Evolutionary conservation across 2,888 invertebrate species (phyloP), one percentile per base, ranked within the genome.

Genomic region (Philopedon plagiatum): DNA sequence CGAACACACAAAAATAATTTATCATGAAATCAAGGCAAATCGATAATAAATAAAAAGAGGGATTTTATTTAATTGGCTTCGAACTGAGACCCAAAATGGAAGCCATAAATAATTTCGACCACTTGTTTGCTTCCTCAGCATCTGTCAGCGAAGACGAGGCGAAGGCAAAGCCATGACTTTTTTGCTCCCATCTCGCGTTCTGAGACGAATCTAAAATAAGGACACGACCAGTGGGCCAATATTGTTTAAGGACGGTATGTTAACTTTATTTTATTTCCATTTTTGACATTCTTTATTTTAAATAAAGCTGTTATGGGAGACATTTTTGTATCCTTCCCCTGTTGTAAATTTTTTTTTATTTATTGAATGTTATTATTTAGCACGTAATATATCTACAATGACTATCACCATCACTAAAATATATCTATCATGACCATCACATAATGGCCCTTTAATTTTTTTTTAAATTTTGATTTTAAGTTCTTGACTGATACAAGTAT

Each of bases 81-180:
- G 72, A 72, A 60, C 66, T 79, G 80, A 77, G 77, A 78, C 78
- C 78, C 80, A 79, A 80, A 82, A 80, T 81, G 78, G 79, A 79
- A 78, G 80, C 78, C 81, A 83, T 84, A 84, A 84, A 84, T 84
- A 84, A 83, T 83, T 76, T 81, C 83, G 81, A 83, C 84, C 83
- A 84, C 84, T 84, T 84, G 84, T 84, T 84, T 82, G 83, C 83
- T 83, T 82, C 81, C 79, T 80, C 80, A 77, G 80, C 79, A 79
- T 80, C 80, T 81, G 82, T 82, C 82, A 80, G 81, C 79, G 77
- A 78, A 78, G 78, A 80, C 80, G 76, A 78, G 76, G 75, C 26
- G 26, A 54, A 29, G 51, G 51, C 76, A 69, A 63, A 69, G 41
- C 32, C 56, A 29, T 21, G 62, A 18, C 57, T 44, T 69, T 61